Conservation (phyloP, 2,797 vertebrate genomes). For the Acipenser ruthenus region DNA sequence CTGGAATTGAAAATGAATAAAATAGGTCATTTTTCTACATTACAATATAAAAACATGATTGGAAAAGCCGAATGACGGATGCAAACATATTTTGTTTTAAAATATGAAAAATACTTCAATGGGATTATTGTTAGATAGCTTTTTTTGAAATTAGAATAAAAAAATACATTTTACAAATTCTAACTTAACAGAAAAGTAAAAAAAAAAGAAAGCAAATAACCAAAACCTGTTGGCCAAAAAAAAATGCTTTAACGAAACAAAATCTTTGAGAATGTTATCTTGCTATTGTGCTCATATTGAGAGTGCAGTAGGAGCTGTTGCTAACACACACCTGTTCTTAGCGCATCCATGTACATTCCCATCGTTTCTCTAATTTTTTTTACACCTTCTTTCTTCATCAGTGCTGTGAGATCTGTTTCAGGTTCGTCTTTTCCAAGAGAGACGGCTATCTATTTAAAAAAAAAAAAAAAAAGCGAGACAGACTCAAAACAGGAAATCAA, state of each 20-base stretch:
- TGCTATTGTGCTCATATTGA: too few species aligned
- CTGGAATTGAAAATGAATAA: conserved; percentile 51
- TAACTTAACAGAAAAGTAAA: conserved; percentile 6
- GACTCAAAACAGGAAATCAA: neutral
- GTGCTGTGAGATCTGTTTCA: conserved; percentile 69
- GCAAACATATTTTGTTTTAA: too few species aligned
- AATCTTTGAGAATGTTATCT: too few species aligned
- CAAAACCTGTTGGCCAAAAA: neutral
- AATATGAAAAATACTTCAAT: too few species aligned
- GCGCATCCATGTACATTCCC: conserved; percentile 76
- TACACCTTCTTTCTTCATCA: conserved; percentile 81
- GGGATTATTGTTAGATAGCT: too few species aligned
- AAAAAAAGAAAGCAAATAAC: neutral
- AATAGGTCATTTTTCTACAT: too few species aligned
- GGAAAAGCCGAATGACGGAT: too few species aligned
- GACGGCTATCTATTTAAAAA: conserved; percentile 62
- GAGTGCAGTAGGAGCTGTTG: too few species aligned
- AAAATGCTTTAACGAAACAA: too few species aligned
- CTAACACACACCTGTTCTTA: conserved; percentile 70
- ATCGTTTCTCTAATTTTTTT: conserved; percentile 69
- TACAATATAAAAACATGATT: too few species aligned
- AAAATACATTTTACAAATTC: conserved; percentile 1
- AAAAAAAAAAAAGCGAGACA: neutral
- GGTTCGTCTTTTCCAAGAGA: conserved; percentile 88
- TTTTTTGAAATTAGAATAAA: too few species aligned